These are phyloP conservation scores for Mythimna pallens DNA, from an alignment of 2,888 invertebrate species.

Conservation along the genomic window DNA sequence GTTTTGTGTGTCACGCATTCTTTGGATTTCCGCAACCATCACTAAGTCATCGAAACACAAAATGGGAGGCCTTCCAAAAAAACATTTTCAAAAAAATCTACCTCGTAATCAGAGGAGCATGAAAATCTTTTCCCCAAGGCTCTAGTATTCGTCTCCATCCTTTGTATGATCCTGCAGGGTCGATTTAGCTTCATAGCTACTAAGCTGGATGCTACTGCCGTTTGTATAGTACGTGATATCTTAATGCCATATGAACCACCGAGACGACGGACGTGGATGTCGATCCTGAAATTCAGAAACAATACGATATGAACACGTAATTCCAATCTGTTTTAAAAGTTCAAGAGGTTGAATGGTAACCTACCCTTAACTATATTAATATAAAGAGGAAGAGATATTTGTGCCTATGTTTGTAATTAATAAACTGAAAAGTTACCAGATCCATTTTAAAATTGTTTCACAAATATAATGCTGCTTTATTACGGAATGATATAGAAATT, in stretches of 20 bases:
- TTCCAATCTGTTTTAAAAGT: too few relatives aligned
- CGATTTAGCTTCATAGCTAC: constrained; percentile 90
- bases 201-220: constrained; percentile 92
- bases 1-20: too few relatives aligned
- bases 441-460: too few relatives aligned
- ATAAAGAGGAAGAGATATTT: too few relatives aligned
- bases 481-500: too few relatives aligned
- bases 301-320: not conserved
- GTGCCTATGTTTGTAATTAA: too few relatives aligned
- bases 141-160: constrained; percentile 84
- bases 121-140: constrained; percentile 84
- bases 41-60: too few relatives aligned
- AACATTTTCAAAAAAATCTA: constrained; percentile 3
- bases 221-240: constrained; percentile 89
- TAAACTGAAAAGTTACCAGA: too few relatives aligned
- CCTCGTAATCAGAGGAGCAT: constrained; percentile 65
- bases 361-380: too few relatives aligned
- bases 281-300: constrained; percentile 79
- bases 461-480: too few relatives aligned
- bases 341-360: too few relatives aligned
- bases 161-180: constrained; percentile 92
- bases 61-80: too few relatives aligned
- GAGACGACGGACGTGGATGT: constrained; percentile 53
- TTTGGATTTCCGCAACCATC: not conserved
- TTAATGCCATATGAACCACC: constrained; percentile 94